Evolutionary conservation across 2,113 vertebrate genomes (phyloP), one percentile per base, ranked within the genome.

Genomic region (Salvelinus namaycush): DNA sequence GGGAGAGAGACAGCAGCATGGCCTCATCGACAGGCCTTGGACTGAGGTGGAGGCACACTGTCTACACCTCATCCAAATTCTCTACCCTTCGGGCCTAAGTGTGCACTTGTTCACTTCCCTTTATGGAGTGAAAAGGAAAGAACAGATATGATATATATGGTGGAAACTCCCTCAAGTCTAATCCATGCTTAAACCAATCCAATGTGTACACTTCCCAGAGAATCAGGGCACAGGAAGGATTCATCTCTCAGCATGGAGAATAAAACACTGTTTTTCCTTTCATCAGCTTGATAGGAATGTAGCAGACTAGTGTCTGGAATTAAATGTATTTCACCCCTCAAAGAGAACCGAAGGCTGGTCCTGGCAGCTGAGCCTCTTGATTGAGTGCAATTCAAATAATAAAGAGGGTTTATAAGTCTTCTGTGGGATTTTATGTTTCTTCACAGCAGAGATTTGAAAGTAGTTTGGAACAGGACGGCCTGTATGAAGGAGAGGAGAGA

Each of bases 341-440:
- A 66, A 86, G 80, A 62, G 57, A 68, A 22, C n/a, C 0, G 1
- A 44, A 75, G 70, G 66, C 75, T 72, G 54, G 18, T 18, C 39
- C 1, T 74, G 34, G 31, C 18, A 11, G 3, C 13, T 11, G 66
- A 77, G 80, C 75, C 74, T 86, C 79, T 77, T 83, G 29, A 87
- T 87, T 77, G 72, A 74, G 76, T 87, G 86, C 78, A 65, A 70
- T 78, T 59, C 79, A 87, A 87, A 87, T 84, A 86, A 76, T 86
- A 79, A 80, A 82, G 16, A 85, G 80, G 79, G 68, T 12, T 68
- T 73, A 24, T 27, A 54, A 68, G 69, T 24, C 60, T 74, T 77
- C 82, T 83, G 72, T 83, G 79, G 74, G 68, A 72, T 74, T 20
- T 14, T 69, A 60, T 76, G 78, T 84, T 75, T 86, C 39, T 85